phyloP scores from a whole-genome alignment of 2,797 vertebrate genomes.

The Pristis pectinata region DNA sequence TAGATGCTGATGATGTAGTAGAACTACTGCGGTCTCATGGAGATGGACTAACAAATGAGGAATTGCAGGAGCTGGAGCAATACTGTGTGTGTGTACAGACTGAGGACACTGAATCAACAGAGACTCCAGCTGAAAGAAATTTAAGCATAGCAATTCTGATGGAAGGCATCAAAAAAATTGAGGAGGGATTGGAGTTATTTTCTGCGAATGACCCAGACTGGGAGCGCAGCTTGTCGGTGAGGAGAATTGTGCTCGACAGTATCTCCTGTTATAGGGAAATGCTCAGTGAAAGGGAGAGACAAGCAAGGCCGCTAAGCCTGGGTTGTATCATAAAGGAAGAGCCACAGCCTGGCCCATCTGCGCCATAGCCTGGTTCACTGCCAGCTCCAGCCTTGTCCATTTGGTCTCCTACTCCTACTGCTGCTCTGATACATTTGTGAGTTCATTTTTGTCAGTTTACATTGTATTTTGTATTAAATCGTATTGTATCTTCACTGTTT shows the following conservation, averaged over 20 bases:
- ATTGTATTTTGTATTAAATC: no score
- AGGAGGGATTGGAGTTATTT: background rate
- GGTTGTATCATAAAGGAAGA: no score
- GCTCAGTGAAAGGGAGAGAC: background rate
- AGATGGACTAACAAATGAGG: background rate
- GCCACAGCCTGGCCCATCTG: no score
- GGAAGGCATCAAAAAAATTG: background rate
- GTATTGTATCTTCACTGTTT: no score
- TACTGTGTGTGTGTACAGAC: rapidly evolving
- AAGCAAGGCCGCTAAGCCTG: no score
- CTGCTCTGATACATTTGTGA: no score
- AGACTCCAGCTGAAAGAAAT: background rate
- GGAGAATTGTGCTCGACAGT: background rate
- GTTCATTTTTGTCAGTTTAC: no score
- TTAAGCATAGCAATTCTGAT: background rate
- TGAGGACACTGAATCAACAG: rapidly evolving
- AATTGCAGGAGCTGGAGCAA: background rate
- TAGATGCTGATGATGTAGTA: rapidly evolving
- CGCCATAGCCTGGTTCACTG: no score
- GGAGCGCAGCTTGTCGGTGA: no score
- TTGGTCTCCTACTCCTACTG: no score
- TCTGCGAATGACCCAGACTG: slow-evolving; percentile 2
- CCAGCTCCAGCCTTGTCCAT: no score
- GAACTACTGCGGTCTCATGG: background rate
- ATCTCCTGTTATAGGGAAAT: slow-evolving; percentile 20